Evolutionary conservation across 2,113 vertebrate species (phyloP), one percentile per base, ranked within the genome.

Genomic region (Argyrosomus japonicus): DNA sequence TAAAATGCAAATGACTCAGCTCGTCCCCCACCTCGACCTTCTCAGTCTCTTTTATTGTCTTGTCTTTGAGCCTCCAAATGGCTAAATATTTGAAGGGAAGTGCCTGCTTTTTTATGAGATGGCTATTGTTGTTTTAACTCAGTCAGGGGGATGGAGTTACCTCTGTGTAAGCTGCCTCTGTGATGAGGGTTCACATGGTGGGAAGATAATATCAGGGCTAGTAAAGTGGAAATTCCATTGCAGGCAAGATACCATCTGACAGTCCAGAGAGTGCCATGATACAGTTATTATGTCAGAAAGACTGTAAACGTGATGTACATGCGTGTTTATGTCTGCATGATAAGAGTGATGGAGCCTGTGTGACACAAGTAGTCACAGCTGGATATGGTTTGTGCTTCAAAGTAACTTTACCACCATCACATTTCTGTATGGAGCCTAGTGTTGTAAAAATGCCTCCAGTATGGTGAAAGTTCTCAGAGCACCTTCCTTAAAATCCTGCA

Each of bases 61-160:
- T 83, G 67, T 90, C 79, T 89, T 82, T 84, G 81, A 88, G 87
- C 61, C 58, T 84, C 61, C 81, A 88, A 90, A 83, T 70, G 86
- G 89, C 68, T 76, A 81, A 85, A 86, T 79, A 87, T 91, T 94
- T 88, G 88, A 93, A 77, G 83, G 77, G 79, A 89, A 85, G 56
- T 56, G 75, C 50, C 78, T 75, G 60, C 45, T 69, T 79, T 78
- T 91, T 93, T 91, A 92, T 64, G 75, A 84, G 90, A 78, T 85
- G 76, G 81, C 76, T 73, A 81, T 88, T 94, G 92, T 94, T 94
- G 87, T 93, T 95, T 91, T 93, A 94, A 93, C 92, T 92, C 90
- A 90, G 91, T 85, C 91, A 88, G n/a, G 23, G 81, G 77, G 91
- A 90, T 93, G 88, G 89, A 91, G 92, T 93, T 92, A 92, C 89